A percentile compares a stretch with the other conserved stretches of the same genome.
phyloP scores from a whole-genome alignment of 2,113 vertebrate genomes.

The Isurus oxyrinchus region DNA sequence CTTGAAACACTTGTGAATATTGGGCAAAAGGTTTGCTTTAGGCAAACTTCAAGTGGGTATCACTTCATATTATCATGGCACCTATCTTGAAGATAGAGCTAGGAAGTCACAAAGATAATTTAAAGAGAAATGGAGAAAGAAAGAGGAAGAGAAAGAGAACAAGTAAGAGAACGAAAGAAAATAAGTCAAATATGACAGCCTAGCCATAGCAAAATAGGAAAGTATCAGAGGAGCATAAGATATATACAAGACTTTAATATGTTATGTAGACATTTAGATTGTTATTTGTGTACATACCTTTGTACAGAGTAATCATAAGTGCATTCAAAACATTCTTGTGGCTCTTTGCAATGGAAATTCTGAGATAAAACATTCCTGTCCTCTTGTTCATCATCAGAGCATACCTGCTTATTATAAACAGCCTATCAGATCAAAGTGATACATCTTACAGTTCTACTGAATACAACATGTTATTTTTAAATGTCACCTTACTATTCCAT shows the following conservation, averaged over 20 bases:
- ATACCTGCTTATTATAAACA: constrained; percentile 47
- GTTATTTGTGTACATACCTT: constrained; percentile 54
- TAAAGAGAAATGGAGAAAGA: background rate
- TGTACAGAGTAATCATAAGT: constrained; percentile 44
- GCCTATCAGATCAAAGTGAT: constrained; percentile 43
- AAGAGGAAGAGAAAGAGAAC: background rate
- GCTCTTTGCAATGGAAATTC: constrained; percentile 42
- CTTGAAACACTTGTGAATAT: background rate
- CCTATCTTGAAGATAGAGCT: background rate
- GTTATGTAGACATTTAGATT: background rate
- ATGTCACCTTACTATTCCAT: background rate
- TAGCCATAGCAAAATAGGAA: background rate
- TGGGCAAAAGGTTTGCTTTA: background rate
- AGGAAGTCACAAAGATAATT: background rate
- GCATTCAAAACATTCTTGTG: constrained; percentile 39
- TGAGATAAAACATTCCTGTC: constrained; percentile 42
- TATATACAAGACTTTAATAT: background rate
- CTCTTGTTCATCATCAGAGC: constrained; percentile 49
- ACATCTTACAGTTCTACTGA: constrained; percentile 5
- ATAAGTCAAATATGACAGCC: background rate
- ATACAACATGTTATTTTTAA: background rate
- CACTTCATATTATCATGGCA: background rate
- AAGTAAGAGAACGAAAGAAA: background rate
- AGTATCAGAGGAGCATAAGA: background rate
- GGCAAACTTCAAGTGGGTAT: background rate